A percentile compares a stretch with the other conserved stretches of the same genome.
These are phyloP conservation scores for Pemphigus obesinymphae DNA, from an alignment of 1,140 invertebrate species.

Conservation along the genomic window DNA sequence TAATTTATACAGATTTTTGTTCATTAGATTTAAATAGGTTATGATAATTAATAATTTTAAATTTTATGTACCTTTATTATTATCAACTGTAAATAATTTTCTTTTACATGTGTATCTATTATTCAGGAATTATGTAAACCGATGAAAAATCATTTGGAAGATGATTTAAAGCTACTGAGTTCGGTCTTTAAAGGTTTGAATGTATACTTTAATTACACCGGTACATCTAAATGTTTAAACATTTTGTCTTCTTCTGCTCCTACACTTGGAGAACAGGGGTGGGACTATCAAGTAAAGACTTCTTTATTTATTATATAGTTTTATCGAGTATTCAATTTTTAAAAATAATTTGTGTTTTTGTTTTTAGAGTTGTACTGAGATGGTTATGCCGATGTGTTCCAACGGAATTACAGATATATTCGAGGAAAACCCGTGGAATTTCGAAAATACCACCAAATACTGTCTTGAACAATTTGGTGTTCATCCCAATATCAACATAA, in stretches of 20 bases:
- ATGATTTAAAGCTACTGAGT: conserved; percentile 56
- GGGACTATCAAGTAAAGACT: conserved; percentile 79
- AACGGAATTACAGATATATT: conserved; percentile 79
- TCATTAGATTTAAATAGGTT: too few species aligned
- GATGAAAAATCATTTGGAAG: conserved; percentile 54
- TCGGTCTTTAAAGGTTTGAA: conserved; percentile 65
- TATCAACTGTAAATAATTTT: too few species aligned
- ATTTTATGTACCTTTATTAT: too few species aligned
- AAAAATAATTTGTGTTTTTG: conserved; percentile 46
- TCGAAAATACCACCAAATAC: conserved; percentile 58
- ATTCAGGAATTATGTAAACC: conserved; percentile 56
- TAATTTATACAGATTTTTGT: too few species aligned
- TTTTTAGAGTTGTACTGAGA: conserved; percentile 88
- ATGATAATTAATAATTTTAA: too few species aligned
- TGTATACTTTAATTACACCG: conserved; percentile 79
- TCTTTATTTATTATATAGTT: not conserved
- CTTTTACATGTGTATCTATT: not conserved
- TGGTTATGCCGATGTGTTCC: conserved; percentile 89
- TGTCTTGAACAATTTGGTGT: conserved; percentile 70
- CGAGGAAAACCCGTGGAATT: conserved; percentile 69
- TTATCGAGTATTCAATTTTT: too few species aligned
- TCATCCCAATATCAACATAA: conserved; percentile 61
- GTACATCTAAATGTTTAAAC: conserved; percentile 62
- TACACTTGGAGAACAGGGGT: conserved; percentile 63
- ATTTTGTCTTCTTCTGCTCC: conserved; percentile 54